phyloP scores from a whole-genome alignment of 2,888 invertebrate genomes.

The Pollenia griseotomentosa region DNA sequence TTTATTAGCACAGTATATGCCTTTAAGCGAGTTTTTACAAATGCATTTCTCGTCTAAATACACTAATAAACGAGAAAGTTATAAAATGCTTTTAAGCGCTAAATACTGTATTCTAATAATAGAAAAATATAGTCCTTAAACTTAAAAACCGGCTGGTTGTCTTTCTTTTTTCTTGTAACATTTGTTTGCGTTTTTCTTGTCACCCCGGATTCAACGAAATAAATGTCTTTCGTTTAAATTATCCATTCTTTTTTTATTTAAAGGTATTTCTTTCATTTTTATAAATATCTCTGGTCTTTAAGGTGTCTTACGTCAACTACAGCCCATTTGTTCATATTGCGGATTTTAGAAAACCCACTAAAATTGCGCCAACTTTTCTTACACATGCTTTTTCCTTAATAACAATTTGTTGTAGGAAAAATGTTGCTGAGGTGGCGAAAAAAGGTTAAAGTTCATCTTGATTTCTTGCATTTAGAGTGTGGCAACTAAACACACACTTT shows the following conservation, averaged over 20 bases:
- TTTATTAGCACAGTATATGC: too few species aligned
- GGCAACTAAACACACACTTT: constrained; percentile 37
- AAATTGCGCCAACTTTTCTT: not conserved
- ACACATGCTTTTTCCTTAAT: constrained; percentile 29
- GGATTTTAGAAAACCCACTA: not conserved
- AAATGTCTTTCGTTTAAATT: too few species aligned
- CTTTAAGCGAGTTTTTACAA: too few species aligned
- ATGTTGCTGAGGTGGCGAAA: constrained; percentile 42
- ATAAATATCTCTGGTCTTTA: not conserved
- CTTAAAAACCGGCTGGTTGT: too few species aligned
- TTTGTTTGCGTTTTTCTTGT: too few species aligned
- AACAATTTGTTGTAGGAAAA: constrained; percentile 3
- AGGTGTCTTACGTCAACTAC: constrained; percentile 19
- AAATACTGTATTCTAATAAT: too few species aligned
- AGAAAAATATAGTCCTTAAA: too few species aligned
- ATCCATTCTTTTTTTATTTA: not conserved
- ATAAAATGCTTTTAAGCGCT: too few species aligned
- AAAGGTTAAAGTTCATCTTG: constrained; percentile 61
- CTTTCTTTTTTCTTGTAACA: too few species aligned
- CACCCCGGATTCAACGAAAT: too few species aligned
- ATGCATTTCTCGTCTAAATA: too few species aligned
- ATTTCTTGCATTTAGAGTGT: constrained; percentile 47
- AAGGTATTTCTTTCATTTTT: not conserved
- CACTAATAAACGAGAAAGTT: too few species aligned
- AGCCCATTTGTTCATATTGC: constrained; percentile 8